phyloP scores from a whole-genome alignment of 2,888 invertebrate genomes.

The Allygus modestus region DNA sequence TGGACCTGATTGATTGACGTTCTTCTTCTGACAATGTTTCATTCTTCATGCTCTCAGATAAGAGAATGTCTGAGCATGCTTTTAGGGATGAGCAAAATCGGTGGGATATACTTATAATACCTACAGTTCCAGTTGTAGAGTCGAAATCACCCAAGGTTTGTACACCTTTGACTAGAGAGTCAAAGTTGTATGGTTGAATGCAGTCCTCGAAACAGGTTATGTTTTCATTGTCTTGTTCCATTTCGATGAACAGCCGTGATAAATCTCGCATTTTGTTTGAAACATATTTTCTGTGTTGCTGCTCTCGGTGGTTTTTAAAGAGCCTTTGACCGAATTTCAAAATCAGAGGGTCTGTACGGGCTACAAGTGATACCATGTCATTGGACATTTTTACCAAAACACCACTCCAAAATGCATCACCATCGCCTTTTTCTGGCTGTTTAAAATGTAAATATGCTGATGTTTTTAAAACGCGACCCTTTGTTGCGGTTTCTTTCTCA shows the following conservation, averaged over 20 bases:
- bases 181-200: conserved; percentile 47
- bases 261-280: conserved; percentile 43
- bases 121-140: conserved; percentile 33
- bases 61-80: too few species aligned
- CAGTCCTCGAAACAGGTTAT: conserved; percentile 49
- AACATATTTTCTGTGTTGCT: conserved; percentile 34
- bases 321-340: conserved; percentile 40
- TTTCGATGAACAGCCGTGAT: conserved; percentile 26
- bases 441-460: background rate
- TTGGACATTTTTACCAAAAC: background rate
- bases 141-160: conserved; percentile 27
- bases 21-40: background rate
- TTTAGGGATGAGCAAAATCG: too few species aligned
- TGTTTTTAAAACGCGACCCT: background rate
- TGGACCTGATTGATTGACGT: background rate
- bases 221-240: background rate
- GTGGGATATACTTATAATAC: background rate
- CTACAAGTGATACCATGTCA: conserved; percentile 9
- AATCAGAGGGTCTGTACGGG: background rate
- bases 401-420: background rate
- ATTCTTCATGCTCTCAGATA: conserved; percentile 28
- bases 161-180: conserved; percentile 16
- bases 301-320: conserved; percentile 39
- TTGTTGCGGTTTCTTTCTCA: conserved; percentile 2
- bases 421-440: background rate